These are phyloP conservation scores for Gadopsis bispinosus DNA, from an alignment of 2,797 vertebrate genomes.

Conservation along the genomic window DNA sequence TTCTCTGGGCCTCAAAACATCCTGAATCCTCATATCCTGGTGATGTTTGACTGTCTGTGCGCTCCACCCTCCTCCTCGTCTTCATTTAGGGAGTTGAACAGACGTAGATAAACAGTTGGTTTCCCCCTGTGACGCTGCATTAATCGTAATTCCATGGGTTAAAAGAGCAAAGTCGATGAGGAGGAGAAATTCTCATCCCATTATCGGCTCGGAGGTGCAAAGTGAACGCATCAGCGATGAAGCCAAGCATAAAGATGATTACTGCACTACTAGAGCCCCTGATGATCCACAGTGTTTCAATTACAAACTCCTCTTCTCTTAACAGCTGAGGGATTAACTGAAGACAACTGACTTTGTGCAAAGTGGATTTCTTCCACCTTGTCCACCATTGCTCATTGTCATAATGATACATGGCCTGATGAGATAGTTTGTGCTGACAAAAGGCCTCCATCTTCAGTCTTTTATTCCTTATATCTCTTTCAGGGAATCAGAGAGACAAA, in stretches of 20 bases:
- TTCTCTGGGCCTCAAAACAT: not conserved
- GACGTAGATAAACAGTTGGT: constrained; percentile 64
- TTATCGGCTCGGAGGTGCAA: constrained; percentile 72
- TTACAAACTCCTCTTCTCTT: constrained; percentile 60
- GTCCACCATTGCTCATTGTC: constrained; percentile 80
- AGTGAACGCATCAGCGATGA: constrained; percentile 76
- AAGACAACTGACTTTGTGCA: constrained; percentile 34
- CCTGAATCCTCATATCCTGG: not conserved
- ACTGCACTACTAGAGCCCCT: constrained; percentile 48
- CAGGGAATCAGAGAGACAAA: constrained; percentile 80
- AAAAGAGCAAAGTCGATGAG: constrained; percentile 74
- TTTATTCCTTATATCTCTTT: constrained; percentile 87
- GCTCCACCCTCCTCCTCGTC: not conserved
- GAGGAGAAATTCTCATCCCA: constrained; percentile 69
- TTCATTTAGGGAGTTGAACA: constrained; percentile 56
- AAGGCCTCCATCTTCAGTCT: constrained; percentile 70
- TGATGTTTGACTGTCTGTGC: not conserved
- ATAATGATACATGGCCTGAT: constrained; percentile 85
- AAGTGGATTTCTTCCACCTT: constrained; percentile 63
- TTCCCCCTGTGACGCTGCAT: constrained; percentile 56
- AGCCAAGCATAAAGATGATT: constrained; percentile 78
- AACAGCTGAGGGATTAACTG: constrained; percentile 71
- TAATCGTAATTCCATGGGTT: constrained; percentile 72
- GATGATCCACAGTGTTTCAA: constrained; percentile 67
- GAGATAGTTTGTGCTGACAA: constrained; percentile 84